Conservation (phyloP, 2,797 vertebrate genomes). For the Chloroceryle amazona region DNA sequence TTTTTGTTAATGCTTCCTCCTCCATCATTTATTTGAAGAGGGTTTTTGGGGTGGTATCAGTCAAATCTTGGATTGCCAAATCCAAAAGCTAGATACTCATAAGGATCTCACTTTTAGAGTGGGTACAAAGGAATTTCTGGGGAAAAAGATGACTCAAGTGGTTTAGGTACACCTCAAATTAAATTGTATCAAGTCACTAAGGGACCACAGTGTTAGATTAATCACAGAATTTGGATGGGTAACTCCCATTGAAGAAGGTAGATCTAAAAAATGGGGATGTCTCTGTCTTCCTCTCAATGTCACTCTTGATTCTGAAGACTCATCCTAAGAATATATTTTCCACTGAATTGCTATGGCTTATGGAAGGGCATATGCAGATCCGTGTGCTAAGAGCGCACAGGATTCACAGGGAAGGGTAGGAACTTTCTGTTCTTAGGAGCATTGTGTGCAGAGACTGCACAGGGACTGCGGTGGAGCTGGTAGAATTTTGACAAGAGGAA, state of each 20-base stretch:
- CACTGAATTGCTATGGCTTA: not conserved
- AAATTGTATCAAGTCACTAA: not conserved
- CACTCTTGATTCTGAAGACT: not conserved
- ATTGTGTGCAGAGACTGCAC: not conserved
- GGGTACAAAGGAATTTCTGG: not conserved
- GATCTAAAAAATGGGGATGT: not conserved
- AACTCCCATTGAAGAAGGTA: not conserved
- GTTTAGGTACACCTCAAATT: not conserved
- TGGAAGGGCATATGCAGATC: rapidly evolving
- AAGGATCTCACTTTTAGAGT: not conserved
- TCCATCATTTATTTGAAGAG: not conserved
- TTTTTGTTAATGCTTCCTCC: not conserved
- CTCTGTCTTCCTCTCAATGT: not conserved
- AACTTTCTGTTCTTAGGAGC: not conserved
- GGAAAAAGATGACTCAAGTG: not conserved
- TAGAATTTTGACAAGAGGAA: not conserved
- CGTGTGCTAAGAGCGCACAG: no score
- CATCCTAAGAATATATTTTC: not conserved
- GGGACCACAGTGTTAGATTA: not conserved
- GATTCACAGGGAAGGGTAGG: not conserved
- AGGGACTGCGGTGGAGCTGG: not conserved
- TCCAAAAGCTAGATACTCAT: not conserved
- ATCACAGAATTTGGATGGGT: not conserved
- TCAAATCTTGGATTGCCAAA: not conserved
- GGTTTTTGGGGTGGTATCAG: not conserved